Conservation (phyloP, 2,888 invertebrate genomes). For the Orthosia gracilis region DNA sequence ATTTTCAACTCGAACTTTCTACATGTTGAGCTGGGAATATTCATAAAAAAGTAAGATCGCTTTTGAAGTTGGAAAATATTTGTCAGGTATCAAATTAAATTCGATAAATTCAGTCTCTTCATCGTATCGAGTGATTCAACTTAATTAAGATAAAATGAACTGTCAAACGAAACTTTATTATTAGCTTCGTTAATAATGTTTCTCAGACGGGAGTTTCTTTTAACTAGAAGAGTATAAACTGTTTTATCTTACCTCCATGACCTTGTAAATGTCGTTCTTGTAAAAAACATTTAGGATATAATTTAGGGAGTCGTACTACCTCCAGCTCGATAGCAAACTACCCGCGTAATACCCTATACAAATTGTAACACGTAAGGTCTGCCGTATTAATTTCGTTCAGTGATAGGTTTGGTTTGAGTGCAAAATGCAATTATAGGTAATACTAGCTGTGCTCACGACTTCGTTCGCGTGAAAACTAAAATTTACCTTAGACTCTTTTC, state of each 20-base stretch:
- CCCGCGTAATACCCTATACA: constrained; percentile 19
- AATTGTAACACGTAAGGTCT: constrained; percentile 17
- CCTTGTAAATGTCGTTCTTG: constrained; percentile 18
- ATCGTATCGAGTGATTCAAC: constrained; percentile 29
- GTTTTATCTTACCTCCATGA: constrained; percentile 1
- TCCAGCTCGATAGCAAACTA: constrained; percentile 35
- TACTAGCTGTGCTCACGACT: too few species aligned
- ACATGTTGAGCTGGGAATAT: constrained; percentile 18
- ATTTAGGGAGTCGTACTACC: constrained; percentile 15
- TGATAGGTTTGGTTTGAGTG: neutral
- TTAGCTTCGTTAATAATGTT: constrained; percentile 25
- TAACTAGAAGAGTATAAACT: neutral
- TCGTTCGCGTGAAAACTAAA: too few species aligned
- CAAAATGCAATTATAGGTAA: neutral
- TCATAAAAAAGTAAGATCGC: constrained; percentile 22
- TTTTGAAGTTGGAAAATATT: constrained; percentile 35
- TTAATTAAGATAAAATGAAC: constrained; percentile 37
- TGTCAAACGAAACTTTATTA: constrained; percentile 37
- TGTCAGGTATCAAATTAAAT: constrained; percentile 20
- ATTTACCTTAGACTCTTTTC: too few species aligned
- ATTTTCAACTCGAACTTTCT: constrained; percentile 28
- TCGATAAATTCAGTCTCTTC: constrained; percentile 15
- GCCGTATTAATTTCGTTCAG: constrained; percentile 3
- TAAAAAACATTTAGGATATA: constrained; percentile 25
- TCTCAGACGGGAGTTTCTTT: neutral